A percentile compares a stretch with the other conserved stretches of the same genome.
phyloP scores from a whole-genome alignment of 2,113 vertebrate species.

The Capricornis sumatraensis region DNA sequence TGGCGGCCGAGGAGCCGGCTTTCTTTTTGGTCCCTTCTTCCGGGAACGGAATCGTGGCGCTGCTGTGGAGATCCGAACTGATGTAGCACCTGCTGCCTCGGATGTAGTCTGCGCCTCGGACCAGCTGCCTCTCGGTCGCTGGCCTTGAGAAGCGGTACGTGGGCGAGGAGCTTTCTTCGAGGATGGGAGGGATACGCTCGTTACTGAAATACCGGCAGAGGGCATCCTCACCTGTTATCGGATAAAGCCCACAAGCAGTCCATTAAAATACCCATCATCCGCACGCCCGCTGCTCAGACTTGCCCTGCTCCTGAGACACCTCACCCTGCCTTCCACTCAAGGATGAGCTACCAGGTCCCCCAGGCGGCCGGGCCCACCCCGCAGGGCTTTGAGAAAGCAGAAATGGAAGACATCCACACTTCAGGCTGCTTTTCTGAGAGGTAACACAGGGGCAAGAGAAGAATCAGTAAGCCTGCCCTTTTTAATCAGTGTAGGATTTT shows the following conservation, averaged over 20 bases:
- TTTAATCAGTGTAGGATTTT: too few species aligned
- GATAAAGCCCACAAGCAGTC: not conserved
- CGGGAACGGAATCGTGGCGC: slow-evolving; percentile 91
- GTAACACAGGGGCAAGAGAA: not conserved
- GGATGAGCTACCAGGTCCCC: not conserved
- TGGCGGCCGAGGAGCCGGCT: slow-evolving; percentile 47
- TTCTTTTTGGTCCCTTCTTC: slow-evolving; percentile 84
- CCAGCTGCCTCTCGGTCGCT: slow-evolving; percentile 81
- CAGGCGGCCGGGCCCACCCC: rapidly evolving
- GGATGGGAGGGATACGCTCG: slow-evolving; percentile 90
- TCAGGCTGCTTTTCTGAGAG: not conserved
- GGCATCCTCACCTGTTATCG: slow-evolving; percentile 81
- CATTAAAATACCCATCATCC: not conserved
- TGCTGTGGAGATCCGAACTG: slow-evolving; percentile 88
- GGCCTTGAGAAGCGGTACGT: slow-evolving; percentile 84
- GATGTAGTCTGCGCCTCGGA: slow-evolving; percentile 92
- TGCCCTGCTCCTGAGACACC: rapidly evolving
- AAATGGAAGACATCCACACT: not conserved
- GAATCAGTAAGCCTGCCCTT: not conserved
- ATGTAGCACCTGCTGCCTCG: slow-evolving; percentile 89
- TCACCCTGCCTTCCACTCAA: not conserved
- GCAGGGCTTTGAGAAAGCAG: not conserved
- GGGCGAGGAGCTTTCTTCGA: slow-evolving; percentile 85
- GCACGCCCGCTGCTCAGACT: not conserved
- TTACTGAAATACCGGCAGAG: slow-evolving; percentile 94